Conservation (phyloP, 2,113 vertebrate genomes). For the Larimichthys crocea region DNA sequence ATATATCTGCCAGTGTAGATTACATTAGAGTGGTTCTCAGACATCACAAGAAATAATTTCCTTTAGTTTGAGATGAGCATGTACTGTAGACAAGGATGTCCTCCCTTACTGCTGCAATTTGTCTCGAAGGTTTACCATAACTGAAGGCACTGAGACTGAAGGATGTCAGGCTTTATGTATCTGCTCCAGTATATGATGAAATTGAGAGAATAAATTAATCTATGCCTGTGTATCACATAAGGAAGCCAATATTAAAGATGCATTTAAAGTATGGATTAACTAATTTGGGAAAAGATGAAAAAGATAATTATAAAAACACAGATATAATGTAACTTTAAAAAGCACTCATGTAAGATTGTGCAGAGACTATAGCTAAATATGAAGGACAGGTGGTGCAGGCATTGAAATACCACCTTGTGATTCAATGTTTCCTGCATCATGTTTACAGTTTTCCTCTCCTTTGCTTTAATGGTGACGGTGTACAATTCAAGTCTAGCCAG, state of each 20-base stretch:
- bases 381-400: constrained; percentile 57
- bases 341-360: not conserved
- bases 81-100: constrained; percentile 29
- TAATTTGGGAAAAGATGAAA: constrained; percentile 6
- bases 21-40: constrained; percentile 3
- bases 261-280: not conserved
- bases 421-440: constrained; percentile 60
- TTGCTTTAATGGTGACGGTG: constrained; percentile 40
- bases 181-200: constrained; percentile 24
- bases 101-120: constrained; percentile 12
- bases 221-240: constrained; percentile 17
- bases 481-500: constrained; percentile 23
- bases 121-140: constrained; percentile 13
- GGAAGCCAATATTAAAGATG: not conserved
- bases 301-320: constrained; percentile 10
- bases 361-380: constrained; percentile 66
- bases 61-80: constrained; percentile 32
- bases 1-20: constrained; percentile 36
- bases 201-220: constrained; percentile 10
- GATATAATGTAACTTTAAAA: constrained; percentile 25
- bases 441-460: constrained; percentile 69
- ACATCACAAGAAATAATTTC: constrained; percentile 9
- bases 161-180: constrained; percentile 39
- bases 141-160: constrained; percentile 33
- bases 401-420: constrained; percentile 46